Conservation (phyloP, 2,888 invertebrate species). For the Heliothis peltigera region DNA sequence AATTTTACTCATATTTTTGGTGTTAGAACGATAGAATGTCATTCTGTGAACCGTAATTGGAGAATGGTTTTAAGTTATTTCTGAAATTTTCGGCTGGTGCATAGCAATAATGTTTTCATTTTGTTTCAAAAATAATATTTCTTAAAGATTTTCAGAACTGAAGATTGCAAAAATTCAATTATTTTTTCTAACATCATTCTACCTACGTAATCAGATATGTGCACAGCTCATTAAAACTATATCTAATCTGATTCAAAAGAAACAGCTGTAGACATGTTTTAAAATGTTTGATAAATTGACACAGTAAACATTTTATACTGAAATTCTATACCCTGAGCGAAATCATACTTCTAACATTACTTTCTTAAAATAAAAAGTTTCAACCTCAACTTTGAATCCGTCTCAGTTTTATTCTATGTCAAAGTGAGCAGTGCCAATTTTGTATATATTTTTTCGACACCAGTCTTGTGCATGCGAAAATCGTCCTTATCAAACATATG, state of each 20-base stretch:
- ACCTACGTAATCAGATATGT: background rate
- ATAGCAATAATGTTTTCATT: background rate
- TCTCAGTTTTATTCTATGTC: constrained; percentile 56
- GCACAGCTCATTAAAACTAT: background rate
- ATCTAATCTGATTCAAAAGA: background rate
- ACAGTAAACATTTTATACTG: too few relatives aligned
- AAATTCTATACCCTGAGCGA: background rate
- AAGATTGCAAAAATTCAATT: background rate
- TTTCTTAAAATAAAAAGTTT: constrained; percentile 20
- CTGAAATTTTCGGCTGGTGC: background rate
- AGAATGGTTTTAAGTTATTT: background rate
- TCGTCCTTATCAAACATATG: constrained; percentile 64
- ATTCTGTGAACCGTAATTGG: background rate
- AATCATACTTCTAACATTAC: background rate
- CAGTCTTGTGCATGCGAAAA: constrained; percentile 65
- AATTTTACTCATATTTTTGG: constrained; percentile 45
- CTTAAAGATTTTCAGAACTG: background rate
- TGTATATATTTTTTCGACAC: constrained; percentile 60
- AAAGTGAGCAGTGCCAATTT: constrained; percentile 61
- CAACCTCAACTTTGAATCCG: constrained; percentile 55
- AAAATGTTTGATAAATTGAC: too few relatives aligned
- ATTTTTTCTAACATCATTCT: background rate
- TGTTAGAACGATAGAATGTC: constrained; percentile 20
- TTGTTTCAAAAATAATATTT: too few relatives aligned
- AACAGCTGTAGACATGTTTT: background rate